Base-by-base conservation (phyloP, 2,113 vertebrate genomes). In the Gasterosteus nipponicus region DNA sequence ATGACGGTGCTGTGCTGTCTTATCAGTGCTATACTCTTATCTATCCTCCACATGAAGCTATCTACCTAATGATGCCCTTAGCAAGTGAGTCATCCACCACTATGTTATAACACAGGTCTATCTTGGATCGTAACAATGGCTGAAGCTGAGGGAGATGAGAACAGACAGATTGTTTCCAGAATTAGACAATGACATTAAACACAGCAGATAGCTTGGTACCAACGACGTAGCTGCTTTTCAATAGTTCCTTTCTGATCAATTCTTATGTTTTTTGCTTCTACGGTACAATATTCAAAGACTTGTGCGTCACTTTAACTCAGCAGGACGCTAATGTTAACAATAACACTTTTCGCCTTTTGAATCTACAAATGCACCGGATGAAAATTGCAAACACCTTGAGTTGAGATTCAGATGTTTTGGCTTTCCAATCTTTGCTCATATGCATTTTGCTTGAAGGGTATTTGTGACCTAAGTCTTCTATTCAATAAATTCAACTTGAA, bases 51-150 rank as follows among this genome's bases (percentile, higher is more conserved):
- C 53, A 26, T 64, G 39, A 60, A 53, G 63, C 54, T 57, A 10
- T 68, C 19, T 63, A 10, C 16, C 74, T 88, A 83, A 88, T 88
- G 83, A 86, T 82, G 60, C 62, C 65, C 46, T 60, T 26, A 80
- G 83, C 83, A 19, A 33, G 69, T 78, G 65, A 77, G 58, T 84
- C 76, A 71, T 77, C 41, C 19, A 9, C 35, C 9, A 26, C 18
- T n/a, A 26, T 75, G 67, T 77, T 73, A 51, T n/a, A 53, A n/a
- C 49, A 1, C 49, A 2, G 44, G 44, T 73, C 22, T 63, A 72
- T 69, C 29, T 62, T 47, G 33, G 38, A 83, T 79, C 15, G 51
- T 76, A 80, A 85, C 71, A 80, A 76, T 19, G 53, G 41, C 41
- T 31, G 41, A 29, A 73, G 59, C 53, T 16, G 33, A 56, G 16